phyloP scores from a whole-genome alignment of 2,888 invertebrate species.

The Glomeris marginata region DNA sequence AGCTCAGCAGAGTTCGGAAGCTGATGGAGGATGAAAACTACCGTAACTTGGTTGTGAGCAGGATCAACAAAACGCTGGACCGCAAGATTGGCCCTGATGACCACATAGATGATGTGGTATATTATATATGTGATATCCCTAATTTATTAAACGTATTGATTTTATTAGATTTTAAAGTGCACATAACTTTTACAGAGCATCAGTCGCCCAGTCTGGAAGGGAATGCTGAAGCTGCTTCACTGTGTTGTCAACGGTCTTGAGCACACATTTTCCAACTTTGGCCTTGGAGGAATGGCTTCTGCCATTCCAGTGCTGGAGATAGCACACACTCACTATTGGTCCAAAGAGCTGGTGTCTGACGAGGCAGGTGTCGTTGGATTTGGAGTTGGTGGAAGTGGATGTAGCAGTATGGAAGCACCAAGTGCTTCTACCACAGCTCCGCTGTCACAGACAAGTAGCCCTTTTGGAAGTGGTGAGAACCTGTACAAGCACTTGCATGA shows the following conservation, averaged over 20 bases:
- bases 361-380: slow-evolving; percentile 24
- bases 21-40: slow-evolving; percentile 99
- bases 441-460: slow-evolving; percentile 34
- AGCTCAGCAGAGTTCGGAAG: slow-evolving; percentile 77
- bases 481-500: slow-evolving; percentile 25
- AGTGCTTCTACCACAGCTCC: slow-evolving; percentile 27
- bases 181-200: slow-evolving; percentile 49
- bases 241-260: slow-evolving; percentile 82
- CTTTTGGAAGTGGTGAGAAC: slow-evolving; percentile 52
- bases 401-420: neutral
- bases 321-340: slow-evolving; percentile 97
- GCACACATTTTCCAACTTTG: slow-evolving; percentile 79
- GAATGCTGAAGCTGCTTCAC: slow-evolving; percentile 81
- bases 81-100: slow-evolving; percentile 87
- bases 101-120: slow-evolving; percentile 93
- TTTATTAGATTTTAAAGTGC: slow-evolving; percentile 6
- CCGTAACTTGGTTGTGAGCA: slow-evolving; percentile 84
- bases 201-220: slow-evolving; percentile 84
- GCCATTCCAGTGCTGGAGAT: slow-evolving; percentile 95
- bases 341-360: slow-evolving; percentile 53
- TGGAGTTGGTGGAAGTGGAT: slow-evolving; percentile 20
- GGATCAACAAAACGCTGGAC: slow-evolving; percentile 84
- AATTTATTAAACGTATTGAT: neutral
- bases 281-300: slow-evolving; percentile 92
- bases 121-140: slow-evolving; percentile 22